A percentile compares a stretch with the other conserved stretches of the same genome.
These are phyloP conservation scores for Lepisosteus oculatus DNA, from an alignment of 2,113 vertebrate species.

Conservation along the genomic window DNA sequence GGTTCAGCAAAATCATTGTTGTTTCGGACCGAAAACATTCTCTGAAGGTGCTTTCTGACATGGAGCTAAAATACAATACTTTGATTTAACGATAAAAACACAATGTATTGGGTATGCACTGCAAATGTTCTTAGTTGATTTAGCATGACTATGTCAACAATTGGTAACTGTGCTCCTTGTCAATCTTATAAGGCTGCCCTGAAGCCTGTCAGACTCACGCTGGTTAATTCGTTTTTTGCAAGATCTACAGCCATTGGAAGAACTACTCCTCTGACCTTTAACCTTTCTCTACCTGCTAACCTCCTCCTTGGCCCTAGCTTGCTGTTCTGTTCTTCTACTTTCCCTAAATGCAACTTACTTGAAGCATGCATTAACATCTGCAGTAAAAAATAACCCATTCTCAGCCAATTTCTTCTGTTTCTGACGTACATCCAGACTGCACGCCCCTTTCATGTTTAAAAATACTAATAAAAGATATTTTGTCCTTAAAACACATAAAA, in stretches of 20 bases:
- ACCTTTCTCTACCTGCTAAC: conserved; percentile 44
- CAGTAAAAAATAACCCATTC: conserved; percentile 78
- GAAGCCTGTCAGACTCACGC: too few relatives aligned
- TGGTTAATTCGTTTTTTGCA: neutral
- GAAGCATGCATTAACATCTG: conserved; percentile 94
- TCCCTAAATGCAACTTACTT: conserved; percentile 99
- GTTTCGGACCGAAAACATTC: too few relatives aligned
- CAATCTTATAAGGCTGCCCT: too few relatives aligned
- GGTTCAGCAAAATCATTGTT: too few relatives aligned
- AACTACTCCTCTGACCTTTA: conserved; percentile 39
- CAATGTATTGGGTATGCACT: too few relatives aligned
- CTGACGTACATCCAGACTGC: conserved; percentile 91
- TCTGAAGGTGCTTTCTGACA: too few relatives aligned
- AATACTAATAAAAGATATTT: conserved; percentile 65
- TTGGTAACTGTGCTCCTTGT: too few relatives aligned
- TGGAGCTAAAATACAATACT: too few relatives aligned
- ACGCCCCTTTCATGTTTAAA: conserved; percentile 73
- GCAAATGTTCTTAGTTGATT: too few relatives aligned
- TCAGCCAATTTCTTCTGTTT: conserved; percentile 81
- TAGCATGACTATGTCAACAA: too few relatives aligned
- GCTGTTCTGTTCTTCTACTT: conserved; percentile 87
- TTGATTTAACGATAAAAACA: too few relatives aligned
- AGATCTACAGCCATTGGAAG: conserved; percentile 43
- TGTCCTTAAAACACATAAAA: conserved; percentile 73
- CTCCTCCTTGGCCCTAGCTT: conserved; percentile 66